Conservation (phyloP, 2,797 vertebrate species). For the Benthosema pterotum region DNA sequence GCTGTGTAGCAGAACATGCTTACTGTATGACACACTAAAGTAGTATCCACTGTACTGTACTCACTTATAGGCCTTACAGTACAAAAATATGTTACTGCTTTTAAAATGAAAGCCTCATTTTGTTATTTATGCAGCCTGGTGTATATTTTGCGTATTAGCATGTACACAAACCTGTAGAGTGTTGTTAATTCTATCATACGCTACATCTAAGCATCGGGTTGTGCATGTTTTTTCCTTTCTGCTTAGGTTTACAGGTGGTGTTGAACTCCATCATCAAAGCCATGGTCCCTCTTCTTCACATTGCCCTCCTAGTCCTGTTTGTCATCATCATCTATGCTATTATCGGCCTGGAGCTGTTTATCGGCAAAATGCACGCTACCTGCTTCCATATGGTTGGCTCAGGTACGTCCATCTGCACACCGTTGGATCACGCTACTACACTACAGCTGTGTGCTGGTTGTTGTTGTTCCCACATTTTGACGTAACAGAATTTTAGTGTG, state of each 20-base stretch:
- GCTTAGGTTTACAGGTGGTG: constrained; percentile 98
- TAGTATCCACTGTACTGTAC: background rate
- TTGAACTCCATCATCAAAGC: constrained; percentile 99
- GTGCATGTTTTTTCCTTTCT: constrained; percentile 34
- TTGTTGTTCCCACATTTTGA: no score
- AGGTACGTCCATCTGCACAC: constrained; percentile 75
- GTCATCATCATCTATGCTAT: constrained; percentile 99
- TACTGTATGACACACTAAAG: constrained; percentile 21
- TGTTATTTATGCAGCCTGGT: no score
- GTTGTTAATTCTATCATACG: background rate
- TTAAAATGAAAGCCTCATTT: no score
- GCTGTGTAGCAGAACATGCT: constrained; percentile 16
- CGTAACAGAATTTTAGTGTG: no score
- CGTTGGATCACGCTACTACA: background rate
- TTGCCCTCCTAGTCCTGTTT: constrained; percentile 97
- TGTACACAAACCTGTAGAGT: background rate
- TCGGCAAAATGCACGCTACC: constrained; percentile 99
- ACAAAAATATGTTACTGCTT: no score
- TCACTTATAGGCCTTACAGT: no score
- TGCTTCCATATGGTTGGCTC: constrained; percentile 87
- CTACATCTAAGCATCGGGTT: no score
- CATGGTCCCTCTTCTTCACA: constrained; percentile 99
- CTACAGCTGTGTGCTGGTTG: no score
- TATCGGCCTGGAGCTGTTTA: constrained; percentile 99
- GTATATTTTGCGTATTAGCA: background rate